Conservation (phyloP, 1,140 invertebrate species). For the Cotesia glomerata region DNA sequence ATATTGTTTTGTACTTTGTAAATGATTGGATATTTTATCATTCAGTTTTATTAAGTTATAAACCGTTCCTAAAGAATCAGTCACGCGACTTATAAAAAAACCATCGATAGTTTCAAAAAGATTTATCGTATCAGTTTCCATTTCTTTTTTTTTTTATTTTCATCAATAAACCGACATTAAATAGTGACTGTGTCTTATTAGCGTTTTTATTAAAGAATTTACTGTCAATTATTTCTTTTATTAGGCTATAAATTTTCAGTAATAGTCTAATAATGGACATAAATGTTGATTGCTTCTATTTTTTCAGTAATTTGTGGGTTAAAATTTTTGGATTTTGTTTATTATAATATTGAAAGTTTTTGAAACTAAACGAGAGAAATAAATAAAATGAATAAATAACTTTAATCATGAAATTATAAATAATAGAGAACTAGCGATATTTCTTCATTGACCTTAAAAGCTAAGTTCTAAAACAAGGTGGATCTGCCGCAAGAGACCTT, state of each 20-base stretch:
- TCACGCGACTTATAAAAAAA: background rate
- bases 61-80: background rate
- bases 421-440: background rate
- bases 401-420: background rate
- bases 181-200: too few species aligned
- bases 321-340: background rate
- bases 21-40: background rate
- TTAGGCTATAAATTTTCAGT: background rate
- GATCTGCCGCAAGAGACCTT: slow-evolving; percentile 24
- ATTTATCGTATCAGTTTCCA: background rate
- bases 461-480: slow-evolving; percentile 32
- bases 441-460: slow-evolving; percentile 35
- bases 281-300: background rate
- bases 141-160: background rate
- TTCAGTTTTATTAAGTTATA: background rate
- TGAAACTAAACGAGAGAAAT: background rate
- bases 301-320: background rate
- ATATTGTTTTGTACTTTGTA: too few species aligned
- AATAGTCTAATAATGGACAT: background rate
- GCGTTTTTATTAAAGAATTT: too few species aligned
- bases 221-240: background rate
- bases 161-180: background rate
- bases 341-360: background rate
- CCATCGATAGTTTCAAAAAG: background rate
- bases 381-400: background rate